These are phyloP conservation scores for Schizopygopsis pylzovi DNA, from an alignment of 2,797 vertebrate species.

Conservation along the genomic window DNA sequence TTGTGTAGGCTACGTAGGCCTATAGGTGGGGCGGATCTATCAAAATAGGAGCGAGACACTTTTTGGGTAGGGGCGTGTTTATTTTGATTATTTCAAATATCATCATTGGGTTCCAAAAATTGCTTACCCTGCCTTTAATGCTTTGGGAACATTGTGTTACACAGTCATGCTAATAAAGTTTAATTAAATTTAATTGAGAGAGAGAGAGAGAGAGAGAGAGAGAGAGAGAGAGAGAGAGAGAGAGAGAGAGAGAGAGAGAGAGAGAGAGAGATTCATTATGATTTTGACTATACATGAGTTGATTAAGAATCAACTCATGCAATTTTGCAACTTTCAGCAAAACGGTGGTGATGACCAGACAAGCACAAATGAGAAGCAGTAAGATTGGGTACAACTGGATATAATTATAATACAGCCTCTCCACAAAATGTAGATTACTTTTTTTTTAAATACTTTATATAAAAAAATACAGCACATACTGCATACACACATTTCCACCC, in stretches of 20 bases:
- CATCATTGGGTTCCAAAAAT: too few species aligned
- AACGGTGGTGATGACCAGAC: slow-evolving; percentile 21
- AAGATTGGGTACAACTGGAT: neutral
- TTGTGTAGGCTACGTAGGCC: too few species aligned
- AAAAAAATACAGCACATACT: neutral
- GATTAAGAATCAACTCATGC: neutral
- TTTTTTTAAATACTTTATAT: too few species aligned
- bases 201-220: neutral
- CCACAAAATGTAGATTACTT: neutral
- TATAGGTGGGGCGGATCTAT: too few species aligned
- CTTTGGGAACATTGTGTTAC: too few species aligned
- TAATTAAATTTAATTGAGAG: too few species aligned
- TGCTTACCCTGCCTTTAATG: too few species aligned
- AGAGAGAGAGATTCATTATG: neutral
- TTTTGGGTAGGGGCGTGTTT: too few species aligned
- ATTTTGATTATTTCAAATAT: too few species aligned
- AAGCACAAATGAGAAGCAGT: slow-evolving; percentile 17
- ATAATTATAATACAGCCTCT: slow-evolving; percentile 10
- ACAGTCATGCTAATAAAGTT: too few species aligned
- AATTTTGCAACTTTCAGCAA: neutral
- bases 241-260: neutral
- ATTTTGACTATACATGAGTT: neutral
- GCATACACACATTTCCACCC: neutral
- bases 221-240: neutral
- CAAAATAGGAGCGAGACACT: too few species aligned